Base-by-base conservation (phyloP, 2,797 vertebrate species). In the Microhierax caerulescens region DNA sequence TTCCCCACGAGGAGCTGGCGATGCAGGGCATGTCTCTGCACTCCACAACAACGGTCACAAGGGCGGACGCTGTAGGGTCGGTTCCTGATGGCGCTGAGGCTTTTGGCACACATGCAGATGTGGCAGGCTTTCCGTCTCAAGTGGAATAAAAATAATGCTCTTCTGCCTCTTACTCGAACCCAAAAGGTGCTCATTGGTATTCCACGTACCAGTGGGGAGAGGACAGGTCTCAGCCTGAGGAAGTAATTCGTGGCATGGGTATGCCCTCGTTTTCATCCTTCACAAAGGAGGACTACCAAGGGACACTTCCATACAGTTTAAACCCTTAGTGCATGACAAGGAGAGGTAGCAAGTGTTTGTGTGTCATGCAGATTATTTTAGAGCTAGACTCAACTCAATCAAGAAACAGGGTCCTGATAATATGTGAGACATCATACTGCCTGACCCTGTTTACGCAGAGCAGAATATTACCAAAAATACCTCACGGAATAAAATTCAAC, bases 111-210 rank as follows among this genome's bases (percentile, higher is more conserved):
- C 56, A 79, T 17, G 45, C 74, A 76, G 90, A 50, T 64, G 68
- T 93, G 90, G 56, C 50, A 13, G 93, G 51, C 39, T 94, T 95
- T 81, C 54, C 34, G 7, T 51, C 81, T 95, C 85, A 81, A 97
- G 81, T 77, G 53, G 70, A 82, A 93, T 94, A 82, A 91, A 97
- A 95, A 51, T 67, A 83, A 93, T 86, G 79, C 78, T 88, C 72
- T 85, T 95, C 69, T 57, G 80, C 59, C 43, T 91, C 32, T n/a
- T 77, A 57, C 16, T 69, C 36, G 84, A 92, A 95, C 72, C 83
- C 37, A 28, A 84, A 97, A 97, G 86, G 94, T 96, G 95, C 92
- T 97, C 80, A 79, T 36, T 86, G 85, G 69, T 79, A 65, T 48
- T 59, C 48, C 87, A 2, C 4, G 12, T 90, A 89, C 76, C 77